Evolutionary conservation across 1,140 invertebrate species (phyloP).

Genomic region (Antheraea pernyi): DNA sequence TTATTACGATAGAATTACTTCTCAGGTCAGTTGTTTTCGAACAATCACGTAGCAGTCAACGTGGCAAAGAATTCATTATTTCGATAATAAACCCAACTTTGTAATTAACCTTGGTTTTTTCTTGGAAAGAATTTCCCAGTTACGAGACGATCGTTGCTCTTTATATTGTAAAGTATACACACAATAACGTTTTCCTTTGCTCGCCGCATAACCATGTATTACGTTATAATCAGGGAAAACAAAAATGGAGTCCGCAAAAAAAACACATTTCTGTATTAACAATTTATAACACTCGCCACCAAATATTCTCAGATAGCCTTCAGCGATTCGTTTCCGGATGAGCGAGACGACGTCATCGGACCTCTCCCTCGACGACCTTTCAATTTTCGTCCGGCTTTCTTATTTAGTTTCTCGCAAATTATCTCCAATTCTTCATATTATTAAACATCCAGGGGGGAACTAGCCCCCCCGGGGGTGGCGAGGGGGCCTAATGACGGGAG

Average conservation of each 20-base stretch:
- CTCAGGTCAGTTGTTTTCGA: no score
- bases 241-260: background rate
- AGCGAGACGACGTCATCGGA: slow-evolving; percentile 26
- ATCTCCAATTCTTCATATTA: slow-evolving; percentile 79
- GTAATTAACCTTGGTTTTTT: no score
- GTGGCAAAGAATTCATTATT: no score
- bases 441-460: slow-evolving; percentile 74
- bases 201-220: background rate
- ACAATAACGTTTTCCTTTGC: background rate
- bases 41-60: no score
- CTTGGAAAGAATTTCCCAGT: no score
- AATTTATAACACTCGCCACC: slow-evolving; percentile 2
- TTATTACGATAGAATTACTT: no score
- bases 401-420: slow-evolving; percentile 79
- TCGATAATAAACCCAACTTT: no score
- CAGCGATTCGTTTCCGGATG: slow-evolving; percentile 17
- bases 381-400: slow-evolving; percentile 77
- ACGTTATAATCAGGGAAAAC: background rate
- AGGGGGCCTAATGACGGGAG: slow-evolving; percentile 67
- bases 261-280: background rate
- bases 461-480: slow-evolving; percentile 41
- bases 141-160: no score
- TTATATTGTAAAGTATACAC: no score
- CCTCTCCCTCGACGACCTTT: slow-evolving; percentile 54
- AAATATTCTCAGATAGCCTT: background rate